Conservation (phyloP, 2,113 vertebrate genomes). For the Mixornis gularis region DNA sequence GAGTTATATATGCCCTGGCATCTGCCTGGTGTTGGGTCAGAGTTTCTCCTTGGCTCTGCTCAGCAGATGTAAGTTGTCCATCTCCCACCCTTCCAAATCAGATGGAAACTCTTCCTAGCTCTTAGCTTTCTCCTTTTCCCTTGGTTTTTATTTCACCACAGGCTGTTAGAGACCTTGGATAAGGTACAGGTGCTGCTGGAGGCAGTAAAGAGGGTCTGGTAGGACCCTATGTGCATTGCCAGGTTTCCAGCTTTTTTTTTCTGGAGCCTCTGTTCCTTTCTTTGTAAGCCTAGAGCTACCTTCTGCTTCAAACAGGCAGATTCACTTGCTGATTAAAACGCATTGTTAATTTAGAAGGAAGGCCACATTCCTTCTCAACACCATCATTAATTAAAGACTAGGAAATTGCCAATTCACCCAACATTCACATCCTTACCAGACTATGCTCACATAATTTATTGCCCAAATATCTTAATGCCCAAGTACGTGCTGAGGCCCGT, state of each 20-base stretch:
- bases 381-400: slow-evolving; percentile 62
- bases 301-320: slow-evolving; percentile 25
- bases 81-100: background rate
- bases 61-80: background rate
- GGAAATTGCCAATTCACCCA: slow-evolving; percentile 61
- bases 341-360: slow-evolving; percentile 61
- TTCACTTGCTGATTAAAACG: slow-evolving; percentile 43
- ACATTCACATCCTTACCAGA: slow-evolving; percentile 48
- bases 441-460: slow-evolving; percentile 46
- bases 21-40: background rate
- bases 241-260: background rate
- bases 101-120: background rate
- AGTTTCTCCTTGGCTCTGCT: background rate
- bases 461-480: slow-evolving; percentile 44
- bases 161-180: background rate
- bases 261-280: background rate
- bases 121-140: background rate
- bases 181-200: background rate
- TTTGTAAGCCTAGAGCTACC: slow-evolving; percentile 47
- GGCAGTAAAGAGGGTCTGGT: background rate
- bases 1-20: background rate
- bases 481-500: slow-evolving; percentile 35
- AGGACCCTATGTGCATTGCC: background rate
- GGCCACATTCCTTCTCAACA: slow-evolving; percentile 57
- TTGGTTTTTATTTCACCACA: background rate